Conservation (phyloP, 64 coral and sea anemone species). For the Actinia equina region DNA sequence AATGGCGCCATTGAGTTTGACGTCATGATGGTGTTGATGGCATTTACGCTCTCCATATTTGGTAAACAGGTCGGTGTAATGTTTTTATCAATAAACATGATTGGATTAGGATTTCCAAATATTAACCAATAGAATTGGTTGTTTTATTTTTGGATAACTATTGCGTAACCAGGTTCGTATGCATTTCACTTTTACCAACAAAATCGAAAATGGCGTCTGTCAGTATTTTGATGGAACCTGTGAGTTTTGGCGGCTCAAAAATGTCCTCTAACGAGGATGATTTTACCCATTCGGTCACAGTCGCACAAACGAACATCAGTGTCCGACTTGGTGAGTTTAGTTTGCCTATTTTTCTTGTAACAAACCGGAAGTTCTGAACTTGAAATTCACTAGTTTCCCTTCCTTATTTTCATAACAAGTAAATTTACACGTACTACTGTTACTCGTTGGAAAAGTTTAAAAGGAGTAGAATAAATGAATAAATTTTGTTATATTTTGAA, state of each 20-base stretch:
- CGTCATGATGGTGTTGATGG: slow-evolving; percentile 65
- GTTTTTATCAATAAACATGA: slow-evolving; percentile 33
- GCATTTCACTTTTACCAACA: neutral
- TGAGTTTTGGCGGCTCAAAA: slow-evolving; percentile 61
- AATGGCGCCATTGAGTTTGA: slow-evolving; percentile 98
- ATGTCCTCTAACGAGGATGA: slow-evolving; percentile 84
- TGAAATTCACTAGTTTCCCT: neutral
- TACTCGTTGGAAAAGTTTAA: no score
- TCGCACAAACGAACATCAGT: slow-evolving; percentile 92
- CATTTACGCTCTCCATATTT: slow-evolving; percentile 24
- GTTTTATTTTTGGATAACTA: neutral
- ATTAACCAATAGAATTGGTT: neutral
- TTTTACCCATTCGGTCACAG: slow-evolving; percentile 95
- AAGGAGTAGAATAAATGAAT: no score
- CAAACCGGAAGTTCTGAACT: neutral
- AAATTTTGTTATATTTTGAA: no score
- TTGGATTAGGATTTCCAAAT: slow-evolving; percentile 2
- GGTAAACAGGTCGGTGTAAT: neutral
- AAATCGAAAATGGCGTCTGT: slow-evolving; percentile 64
- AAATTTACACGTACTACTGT: no score
- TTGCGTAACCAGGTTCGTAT: neutral
- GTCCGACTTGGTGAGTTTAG: slow-evolving; percentile 81
- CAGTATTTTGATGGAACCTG: slow-evolving; percentile 23
- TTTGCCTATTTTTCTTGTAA: neutral
- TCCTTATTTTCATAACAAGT: no score